Evolutionary conservation across 2,797 vertebrate species (phyloP).

Genomic region (Yasuhikotakia modesta): DNA sequence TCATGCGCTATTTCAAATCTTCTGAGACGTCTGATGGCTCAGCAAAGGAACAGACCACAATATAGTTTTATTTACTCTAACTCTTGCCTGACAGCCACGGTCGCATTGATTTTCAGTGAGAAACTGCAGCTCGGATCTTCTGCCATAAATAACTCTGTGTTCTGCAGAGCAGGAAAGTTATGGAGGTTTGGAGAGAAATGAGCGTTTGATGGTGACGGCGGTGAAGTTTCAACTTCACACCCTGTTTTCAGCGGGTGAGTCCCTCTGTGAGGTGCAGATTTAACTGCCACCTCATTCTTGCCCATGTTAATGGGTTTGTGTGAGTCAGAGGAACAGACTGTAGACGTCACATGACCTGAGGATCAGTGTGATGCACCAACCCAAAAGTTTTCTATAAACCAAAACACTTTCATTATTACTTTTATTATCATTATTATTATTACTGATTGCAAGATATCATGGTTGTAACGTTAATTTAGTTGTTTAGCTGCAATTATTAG

Average conservation of each 20-base stretch:
- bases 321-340: not conserved
- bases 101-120: not conserved
- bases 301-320: not conserved
- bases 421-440: no score
- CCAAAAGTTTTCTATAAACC: not conserved
- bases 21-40: not conserved
- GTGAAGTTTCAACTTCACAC: not conserved
- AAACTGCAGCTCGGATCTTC: no score
- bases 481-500: no score
- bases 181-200: not conserved
- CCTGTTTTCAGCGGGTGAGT: not conserved
- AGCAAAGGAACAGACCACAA: not conserved
- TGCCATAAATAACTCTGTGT: not conserved
- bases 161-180: not conserved
- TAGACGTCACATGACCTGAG: not conserved
- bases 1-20: not conserved
- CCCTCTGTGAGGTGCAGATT: not conserved
- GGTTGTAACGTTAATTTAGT: no score
- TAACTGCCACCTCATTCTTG: not conserved
- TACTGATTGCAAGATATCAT: no score
- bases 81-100: not conserved
- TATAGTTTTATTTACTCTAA: not conserved
- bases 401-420: not conserved
- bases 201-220: not conserved
- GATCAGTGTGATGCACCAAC: not conserved